Percentiles rank a stretch among this genome's conserved stretches.
Conservation (phyloP, 1,140 invertebrate species). For the Drosophila bifasciata region DNA sequence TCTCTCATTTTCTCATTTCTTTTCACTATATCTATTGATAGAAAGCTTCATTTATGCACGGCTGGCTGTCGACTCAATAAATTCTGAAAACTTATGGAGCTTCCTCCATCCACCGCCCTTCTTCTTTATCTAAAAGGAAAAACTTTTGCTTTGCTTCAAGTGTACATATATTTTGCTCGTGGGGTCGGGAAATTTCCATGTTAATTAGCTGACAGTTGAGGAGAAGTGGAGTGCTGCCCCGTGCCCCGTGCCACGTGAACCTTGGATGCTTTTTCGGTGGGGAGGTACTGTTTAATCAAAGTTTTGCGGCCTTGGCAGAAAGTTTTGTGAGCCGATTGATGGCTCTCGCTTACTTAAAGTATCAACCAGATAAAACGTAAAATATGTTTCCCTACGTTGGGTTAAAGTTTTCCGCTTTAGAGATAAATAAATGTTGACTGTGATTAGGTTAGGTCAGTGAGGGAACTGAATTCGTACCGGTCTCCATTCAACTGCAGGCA, state of each 20-base stretch:
- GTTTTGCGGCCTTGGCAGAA: constrained; percentile 43
- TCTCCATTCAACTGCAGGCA: not conserved
- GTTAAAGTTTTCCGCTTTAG: constrained; percentile 6
- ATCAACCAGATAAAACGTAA: constrained; percentile 14
- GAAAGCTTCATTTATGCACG: constrained; percentile 49
- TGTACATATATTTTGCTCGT: constrained; percentile 2
- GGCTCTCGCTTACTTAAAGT: constrained; percentile 28
- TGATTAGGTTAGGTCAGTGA: constrained; percentile 45
- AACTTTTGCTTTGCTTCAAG: constrained; percentile 28
- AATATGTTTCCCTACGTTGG: constrained; percentile 1
- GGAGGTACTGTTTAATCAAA: constrained; percentile 42
- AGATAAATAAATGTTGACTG: constrained; percentile 33
- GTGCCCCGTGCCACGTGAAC: no score
- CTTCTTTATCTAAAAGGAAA: constrained; percentile 15
- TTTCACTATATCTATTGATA: constrained; percentile 37
- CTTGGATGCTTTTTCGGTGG: not conserved
- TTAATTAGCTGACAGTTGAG: constrained; percentile 46
- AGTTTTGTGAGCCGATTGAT: constrained; percentile 42
- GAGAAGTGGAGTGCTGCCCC: constrained; percentile 25
- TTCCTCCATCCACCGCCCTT: not conserved
- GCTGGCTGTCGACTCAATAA: constrained; percentile 40
- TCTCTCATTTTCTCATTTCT: not conserved
- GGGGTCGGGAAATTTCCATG: constrained; percentile 43
- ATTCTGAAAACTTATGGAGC: constrained; percentile 52
- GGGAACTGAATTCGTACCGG: not conserved